These are phyloP conservation scores for Caenorhabditis sp. DNA, from an alignment of 2,888 invertebrate genomes.

Conservation along the genomic window DNA sequence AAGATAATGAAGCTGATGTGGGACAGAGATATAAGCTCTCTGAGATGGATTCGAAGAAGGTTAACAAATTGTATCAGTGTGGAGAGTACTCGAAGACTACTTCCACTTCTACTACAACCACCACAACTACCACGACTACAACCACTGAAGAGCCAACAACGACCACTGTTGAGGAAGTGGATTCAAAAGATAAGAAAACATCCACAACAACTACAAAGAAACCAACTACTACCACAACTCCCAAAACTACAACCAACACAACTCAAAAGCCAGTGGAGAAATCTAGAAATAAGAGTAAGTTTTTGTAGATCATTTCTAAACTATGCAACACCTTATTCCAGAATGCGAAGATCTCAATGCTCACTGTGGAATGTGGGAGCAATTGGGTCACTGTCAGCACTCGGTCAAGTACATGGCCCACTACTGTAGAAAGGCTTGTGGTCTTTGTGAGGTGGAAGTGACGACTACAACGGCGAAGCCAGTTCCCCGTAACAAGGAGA, in stretches of 20 bases:
- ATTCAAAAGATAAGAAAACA: constrained; percentile 34
- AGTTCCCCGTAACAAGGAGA: constrained; percentile 56
- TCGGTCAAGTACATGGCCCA: constrained; percentile 83
- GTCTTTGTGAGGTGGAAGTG: constrained; percentile 68
- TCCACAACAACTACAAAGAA: constrained; percentile 56
- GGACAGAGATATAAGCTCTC: constrained; percentile 82
- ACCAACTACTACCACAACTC: constrained; percentile 54
- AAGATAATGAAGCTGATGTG: constrained; percentile 80
- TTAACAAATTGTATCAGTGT: constrained; percentile 84
- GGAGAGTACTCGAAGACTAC: constrained; percentile 72
- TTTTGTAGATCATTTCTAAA: not conserved
- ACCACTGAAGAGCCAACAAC: constrained; percentile 50
- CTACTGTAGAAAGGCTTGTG: constrained; percentile 80
- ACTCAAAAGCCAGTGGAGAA: constrained; percentile 57
- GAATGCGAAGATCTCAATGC: constrained; percentile 83
- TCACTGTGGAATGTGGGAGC: constrained; percentile 83
- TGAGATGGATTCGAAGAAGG: constrained; percentile 79
- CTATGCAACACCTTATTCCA: constrained; percentile 52
- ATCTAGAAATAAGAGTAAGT: constrained; percentile 68
- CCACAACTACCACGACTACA: constrained; percentile 57
- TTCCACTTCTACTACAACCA: constrained; percentile 67
- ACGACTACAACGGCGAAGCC: constrained; percentile 55
- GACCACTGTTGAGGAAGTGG: constrained; percentile 33
- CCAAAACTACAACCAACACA: constrained; percentile 56
- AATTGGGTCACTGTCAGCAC: constrained; percentile 83